Percentiles rank a stretch among this genome's conserved stretches.
Conservation (phyloP, 1,140 invertebrate genomes). For the Liolophura sinensis region DNA sequence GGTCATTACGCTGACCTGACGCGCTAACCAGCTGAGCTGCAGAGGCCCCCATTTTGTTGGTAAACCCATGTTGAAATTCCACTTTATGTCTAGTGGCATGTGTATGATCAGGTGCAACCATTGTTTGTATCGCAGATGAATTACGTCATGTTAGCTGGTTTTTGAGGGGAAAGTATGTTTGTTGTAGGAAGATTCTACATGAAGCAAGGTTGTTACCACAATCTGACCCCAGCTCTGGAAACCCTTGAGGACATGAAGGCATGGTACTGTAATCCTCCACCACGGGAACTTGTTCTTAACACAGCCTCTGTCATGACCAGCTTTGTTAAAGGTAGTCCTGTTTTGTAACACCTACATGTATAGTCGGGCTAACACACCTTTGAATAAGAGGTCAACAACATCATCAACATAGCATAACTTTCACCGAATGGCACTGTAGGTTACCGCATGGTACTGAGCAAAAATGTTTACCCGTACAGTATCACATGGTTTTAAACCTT, state of each 20-base stretch:
- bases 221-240: background rate
- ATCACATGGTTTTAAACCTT: too few relatives aligned
- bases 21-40: too few relatives aligned
- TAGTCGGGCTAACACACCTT: too few relatives aligned
- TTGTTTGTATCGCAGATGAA: background rate
- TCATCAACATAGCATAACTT: background rate
- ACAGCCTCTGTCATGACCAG: slow-evolving; percentile 7
- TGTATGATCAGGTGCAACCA: background rate
- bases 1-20: too few relatives aligned
- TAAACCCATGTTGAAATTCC: too few relatives aligned
- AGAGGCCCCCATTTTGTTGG: too few relatives aligned
- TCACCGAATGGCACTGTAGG: background rate
- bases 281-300: background rate
- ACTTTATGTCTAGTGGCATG: too few relatives aligned
- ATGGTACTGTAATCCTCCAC: slow-evolving; percentile 15
- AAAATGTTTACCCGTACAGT: too few relatives aligned
- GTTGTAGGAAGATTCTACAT: slow-evolving; percentile 25
- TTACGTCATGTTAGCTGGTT: background rate
- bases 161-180: background rate
- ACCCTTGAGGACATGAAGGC: slow-evolving; percentile 9
- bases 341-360: too few relatives aligned
- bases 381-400: background rate
- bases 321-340: slow-evolving; percentile 14
- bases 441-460: background rate
- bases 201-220: slow-evolving; percentile 17